These are phyloP conservation scores for Nephrocerus scutellatus DNA, from an alignment of 2,888 invertebrate species.

Conservation along the genomic window DNA sequence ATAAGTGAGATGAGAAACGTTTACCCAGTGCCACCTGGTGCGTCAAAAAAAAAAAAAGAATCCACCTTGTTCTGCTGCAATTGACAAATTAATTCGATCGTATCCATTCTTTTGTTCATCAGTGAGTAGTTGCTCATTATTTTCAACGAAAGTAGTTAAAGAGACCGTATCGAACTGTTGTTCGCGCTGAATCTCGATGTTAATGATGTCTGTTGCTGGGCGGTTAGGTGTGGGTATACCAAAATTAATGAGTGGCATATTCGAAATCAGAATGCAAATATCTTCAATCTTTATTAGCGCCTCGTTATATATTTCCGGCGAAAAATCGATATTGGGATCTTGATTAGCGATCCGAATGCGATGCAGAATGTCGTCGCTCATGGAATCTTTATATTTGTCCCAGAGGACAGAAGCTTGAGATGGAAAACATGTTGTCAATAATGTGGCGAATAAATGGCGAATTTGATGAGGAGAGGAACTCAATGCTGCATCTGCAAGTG, in stretches of 20 bases:
- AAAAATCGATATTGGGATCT: background rate
- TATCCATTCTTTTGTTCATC: constrained; percentile 23
- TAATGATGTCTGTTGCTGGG: too few species aligned
- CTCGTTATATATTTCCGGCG: constrained; percentile 6
- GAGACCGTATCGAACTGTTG: too few species aligned
- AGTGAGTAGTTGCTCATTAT: constrained; percentile 17
- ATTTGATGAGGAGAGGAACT: constrained; percentile 13
- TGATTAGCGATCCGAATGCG: background rate
- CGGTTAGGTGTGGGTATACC: constrained; percentile 11
- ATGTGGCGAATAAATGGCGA: constrained; percentile 19
- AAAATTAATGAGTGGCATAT: constrained; percentile 5
- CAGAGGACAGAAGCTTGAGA: constrained; percentile 7
- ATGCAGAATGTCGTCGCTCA: constrained; percentile 11
- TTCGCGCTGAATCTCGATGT: too few species aligned
- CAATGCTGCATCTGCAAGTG: constrained; percentile 18
- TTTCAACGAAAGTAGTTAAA: constrained; percentile 5
- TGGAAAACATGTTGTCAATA: constrained; percentile 13
- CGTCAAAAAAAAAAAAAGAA: constrained; percentile 10
- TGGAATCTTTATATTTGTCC: constrained; percentile 10
- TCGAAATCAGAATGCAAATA: constrained; percentile 1
- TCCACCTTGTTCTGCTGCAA: constrained; percentile 17
- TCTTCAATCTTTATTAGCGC: constrained; percentile 3
- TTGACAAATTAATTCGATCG: constrained; percentile 24
- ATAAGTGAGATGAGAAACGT: too few species aligned
- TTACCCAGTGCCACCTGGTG: too few species aligned